Evolutionary conservation across 2,888 invertebrate species (phyloP).

Genomic region (Dusona sp.): DNA sequence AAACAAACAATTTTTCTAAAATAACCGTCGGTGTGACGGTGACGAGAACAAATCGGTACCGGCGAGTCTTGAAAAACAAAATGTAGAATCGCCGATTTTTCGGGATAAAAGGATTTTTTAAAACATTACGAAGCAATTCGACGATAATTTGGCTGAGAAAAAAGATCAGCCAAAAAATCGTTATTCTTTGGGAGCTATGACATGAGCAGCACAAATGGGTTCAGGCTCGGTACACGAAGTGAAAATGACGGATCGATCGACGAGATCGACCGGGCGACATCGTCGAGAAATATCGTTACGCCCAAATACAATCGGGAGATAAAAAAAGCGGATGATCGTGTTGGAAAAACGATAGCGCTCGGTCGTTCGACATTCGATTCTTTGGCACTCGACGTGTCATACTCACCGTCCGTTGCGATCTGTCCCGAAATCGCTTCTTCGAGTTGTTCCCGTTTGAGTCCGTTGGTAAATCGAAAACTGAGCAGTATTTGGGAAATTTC

Average conservation of each 20-base stretch:
- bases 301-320: constrained; percentile 35
- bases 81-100: not conserved
- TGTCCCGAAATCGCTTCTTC: constrained; percentile 33
- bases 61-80: not conserved
- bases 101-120: not conserved
- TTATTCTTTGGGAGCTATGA: constrained; percentile 68
- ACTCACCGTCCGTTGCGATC: constrained; percentile 65
- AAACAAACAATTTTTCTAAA: not conserved
- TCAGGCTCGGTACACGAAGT: constrained; percentile 63
- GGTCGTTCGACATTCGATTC: constrained; percentile 77
- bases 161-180: constrained; percentile 27
- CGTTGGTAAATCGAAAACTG: constrained; percentile 36
- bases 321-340: constrained; percentile 40
- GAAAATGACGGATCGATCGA: constrained; percentile 40
- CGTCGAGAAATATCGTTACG: constrained; percentile 58
- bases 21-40: not conserved
- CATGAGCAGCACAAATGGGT: constrained; percentile 72
- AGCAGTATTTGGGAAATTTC: constrained; percentile 68
- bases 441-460: constrained; percentile 16
- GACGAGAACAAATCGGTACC: not conserved
- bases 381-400: constrained; percentile 81
- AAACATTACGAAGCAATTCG: not conserved
- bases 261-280: constrained; percentile 41
- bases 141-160: not conserved
- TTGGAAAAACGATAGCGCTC: constrained; percentile 71